Percentiles rank a stretch among this genome's conserved stretches.
These are phyloP conservation scores for Melanostigma gelatinosum DNA, from an alignment of 2,113 vertebrate species.

Conservation along the genomic window DNA sequence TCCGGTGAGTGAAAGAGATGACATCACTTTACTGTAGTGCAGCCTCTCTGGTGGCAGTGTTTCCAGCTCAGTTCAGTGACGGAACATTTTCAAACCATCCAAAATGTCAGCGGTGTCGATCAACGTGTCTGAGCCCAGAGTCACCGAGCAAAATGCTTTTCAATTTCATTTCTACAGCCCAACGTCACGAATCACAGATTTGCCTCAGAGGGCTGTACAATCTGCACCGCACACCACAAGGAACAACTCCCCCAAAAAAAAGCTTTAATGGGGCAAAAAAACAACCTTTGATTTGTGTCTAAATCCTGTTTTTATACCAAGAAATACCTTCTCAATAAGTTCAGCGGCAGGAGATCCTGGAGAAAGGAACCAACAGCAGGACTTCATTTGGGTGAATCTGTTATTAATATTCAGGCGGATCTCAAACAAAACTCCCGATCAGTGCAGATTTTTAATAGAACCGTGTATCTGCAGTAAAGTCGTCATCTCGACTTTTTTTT, in stretches of 20 bases:
- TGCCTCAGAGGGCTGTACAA: no score
- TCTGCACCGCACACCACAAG: no score
- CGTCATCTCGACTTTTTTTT: slow-evolving; percentile 24
- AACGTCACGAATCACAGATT: no score
- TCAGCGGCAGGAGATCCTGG: background rate
- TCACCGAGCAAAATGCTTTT: background rate
- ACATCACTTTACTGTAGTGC: no score
- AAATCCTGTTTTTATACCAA: background rate
- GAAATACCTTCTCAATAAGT: background rate
- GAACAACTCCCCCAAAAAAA: no score
- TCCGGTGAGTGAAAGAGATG: no score
- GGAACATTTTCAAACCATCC: background rate
- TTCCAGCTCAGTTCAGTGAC: background rate
- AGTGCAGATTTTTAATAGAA: slow-evolving; percentile 28
- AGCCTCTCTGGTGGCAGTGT: background rate
- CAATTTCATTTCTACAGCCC: no score
- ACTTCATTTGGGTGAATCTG: slow-evolving; percentile 8
- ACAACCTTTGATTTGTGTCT: no score
- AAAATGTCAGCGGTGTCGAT: background rate
- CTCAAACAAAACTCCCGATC: slow-evolving; percentile 20
- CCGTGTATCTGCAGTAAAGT: slow-evolving; percentile 3
- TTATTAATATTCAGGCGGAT: slow-evolving; percentile 16
- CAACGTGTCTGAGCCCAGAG: background rate
- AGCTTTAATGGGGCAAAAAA: no score
- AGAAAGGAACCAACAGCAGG: slow-evolving; percentile 15